Evolutionary conservation across 2,113 vertebrate species (phyloP).

Genomic region (Equus quagga): DNA sequence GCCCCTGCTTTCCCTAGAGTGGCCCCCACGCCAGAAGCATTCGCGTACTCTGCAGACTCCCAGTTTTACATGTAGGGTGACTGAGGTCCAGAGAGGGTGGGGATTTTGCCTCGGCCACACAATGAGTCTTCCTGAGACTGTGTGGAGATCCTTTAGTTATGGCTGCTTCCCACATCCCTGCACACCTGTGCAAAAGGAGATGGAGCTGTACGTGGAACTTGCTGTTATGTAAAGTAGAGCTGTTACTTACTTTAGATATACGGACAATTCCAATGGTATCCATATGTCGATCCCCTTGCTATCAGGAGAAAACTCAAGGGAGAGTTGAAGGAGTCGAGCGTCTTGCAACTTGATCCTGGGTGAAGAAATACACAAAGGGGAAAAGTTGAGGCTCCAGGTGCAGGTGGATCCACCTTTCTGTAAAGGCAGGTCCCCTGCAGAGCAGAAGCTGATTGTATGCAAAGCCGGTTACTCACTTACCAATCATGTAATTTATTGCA

Average conservation of each 20-base stretch:
- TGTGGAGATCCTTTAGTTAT: neutral
- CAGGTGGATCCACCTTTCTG: neutral
- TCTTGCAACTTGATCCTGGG: neutral
- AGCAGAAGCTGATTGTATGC: neutral
- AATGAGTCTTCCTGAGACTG: neutral
- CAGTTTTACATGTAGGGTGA: neutral
- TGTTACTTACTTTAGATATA: neutral
- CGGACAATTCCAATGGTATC: fast-evolving
- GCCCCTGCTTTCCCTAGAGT: neutral
- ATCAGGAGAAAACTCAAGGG: fast-evolving
- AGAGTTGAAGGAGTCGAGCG: fast-evolving
- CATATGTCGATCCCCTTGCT: fast-evolving
- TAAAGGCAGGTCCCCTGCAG: neutral
- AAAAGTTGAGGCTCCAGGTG: neutral
- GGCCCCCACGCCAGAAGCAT: neutral
- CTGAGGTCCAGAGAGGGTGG: neutral
- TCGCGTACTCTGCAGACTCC: neutral
- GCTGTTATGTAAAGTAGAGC: too few species aligned
- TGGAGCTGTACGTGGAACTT: fast-evolving
- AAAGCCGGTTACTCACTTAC: neutral
- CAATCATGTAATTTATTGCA: neutral
- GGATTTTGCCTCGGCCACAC: neutral
- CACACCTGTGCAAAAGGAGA: neutral
- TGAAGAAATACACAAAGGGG: neutral
- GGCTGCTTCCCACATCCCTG: neutral